Conservation (phyloP, 2,888 invertebrate genomes). For the Drosophila differens region DNA sequence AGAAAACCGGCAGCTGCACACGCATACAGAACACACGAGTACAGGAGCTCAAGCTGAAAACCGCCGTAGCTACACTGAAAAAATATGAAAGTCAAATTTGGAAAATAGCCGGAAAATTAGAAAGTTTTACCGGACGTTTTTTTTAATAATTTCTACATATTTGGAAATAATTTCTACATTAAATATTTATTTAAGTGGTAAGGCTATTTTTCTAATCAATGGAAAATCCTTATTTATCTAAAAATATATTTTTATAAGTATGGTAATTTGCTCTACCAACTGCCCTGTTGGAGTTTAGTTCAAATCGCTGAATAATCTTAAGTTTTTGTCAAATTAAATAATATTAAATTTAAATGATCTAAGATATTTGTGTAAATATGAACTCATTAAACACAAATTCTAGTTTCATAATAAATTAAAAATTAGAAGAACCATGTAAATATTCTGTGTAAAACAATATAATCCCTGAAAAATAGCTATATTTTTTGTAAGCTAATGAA, state of each 20-base stretch:
- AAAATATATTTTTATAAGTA: not conserved
- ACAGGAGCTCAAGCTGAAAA: conserved; percentile 1
- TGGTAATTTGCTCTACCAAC: not conserved
- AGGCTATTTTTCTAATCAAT: not conserved
- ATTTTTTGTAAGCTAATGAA: too few relatives aligned
- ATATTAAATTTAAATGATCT: not conserved
- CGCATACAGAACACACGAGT: conserved; percentile 41
- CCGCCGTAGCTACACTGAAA: not conserved
- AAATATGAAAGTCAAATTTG: not conserved
- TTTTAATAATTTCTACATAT: not conserved
- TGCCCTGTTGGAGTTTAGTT: not conserved
- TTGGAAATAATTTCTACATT: not conserved
- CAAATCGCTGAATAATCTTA: not conserved
- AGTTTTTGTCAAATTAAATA: not conserved
- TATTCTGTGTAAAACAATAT: not conserved
- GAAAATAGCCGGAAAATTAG: not conserved
- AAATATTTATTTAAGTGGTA: not conserved
- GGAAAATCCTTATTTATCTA: not conserved
- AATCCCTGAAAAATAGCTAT: not conserved
- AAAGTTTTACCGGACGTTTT: not conserved
- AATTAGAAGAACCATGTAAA: not conserved
- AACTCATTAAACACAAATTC: not conserved
- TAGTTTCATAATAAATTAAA: not conserved
- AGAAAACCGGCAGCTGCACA: conserved; percentile 46
- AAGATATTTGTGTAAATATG: not conserved